Conservation (phyloP, 2,113 vertebrate species). For the Oreochromis spilurus region DNA sequence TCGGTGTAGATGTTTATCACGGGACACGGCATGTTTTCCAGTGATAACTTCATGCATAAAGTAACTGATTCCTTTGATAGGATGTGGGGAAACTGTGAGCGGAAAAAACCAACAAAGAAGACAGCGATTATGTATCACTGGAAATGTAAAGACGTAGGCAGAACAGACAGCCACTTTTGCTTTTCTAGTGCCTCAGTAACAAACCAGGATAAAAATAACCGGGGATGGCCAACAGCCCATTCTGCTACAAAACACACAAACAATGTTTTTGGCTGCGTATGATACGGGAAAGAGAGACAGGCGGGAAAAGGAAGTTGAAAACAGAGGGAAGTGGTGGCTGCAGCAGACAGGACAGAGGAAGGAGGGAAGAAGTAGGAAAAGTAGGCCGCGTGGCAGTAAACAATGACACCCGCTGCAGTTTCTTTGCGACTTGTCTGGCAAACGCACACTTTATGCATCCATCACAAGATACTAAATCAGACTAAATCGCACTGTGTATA, state of each 20-base stretch:
- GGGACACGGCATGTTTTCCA: neutral
- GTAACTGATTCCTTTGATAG: neutral
- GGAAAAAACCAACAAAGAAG: neutral
- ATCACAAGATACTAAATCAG: neutral
- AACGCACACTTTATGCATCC: neutral
- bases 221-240: neutral
- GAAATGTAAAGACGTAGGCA: neutral
- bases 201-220: constrained; percentile 45
- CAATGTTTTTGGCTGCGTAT: constrained; percentile 16
- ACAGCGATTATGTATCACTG: neutral
- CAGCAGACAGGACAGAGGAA: constrained; percentile 18
- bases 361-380: constrained; percentile 44
- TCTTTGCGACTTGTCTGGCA: neutral
- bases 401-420: constrained; percentile 18
- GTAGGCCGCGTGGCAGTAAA: constrained; percentile 29
- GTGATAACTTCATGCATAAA: neutral
- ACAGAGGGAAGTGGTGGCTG: constrained; percentile 27
- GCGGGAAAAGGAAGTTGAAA: neutral
- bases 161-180: neutral
- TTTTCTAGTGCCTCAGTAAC: constrained; percentile 3
- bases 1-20: neutral
- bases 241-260: constrained; percentile 16
- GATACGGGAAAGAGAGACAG: neutral
- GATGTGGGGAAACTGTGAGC: neutral
- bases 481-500: neutral